Evolutionary conservation across 2,797 vertebrate genomes (phyloP), one percentile per base, ranked within the genome.

Genomic region (Neomorphus geoffroyi): DNA sequence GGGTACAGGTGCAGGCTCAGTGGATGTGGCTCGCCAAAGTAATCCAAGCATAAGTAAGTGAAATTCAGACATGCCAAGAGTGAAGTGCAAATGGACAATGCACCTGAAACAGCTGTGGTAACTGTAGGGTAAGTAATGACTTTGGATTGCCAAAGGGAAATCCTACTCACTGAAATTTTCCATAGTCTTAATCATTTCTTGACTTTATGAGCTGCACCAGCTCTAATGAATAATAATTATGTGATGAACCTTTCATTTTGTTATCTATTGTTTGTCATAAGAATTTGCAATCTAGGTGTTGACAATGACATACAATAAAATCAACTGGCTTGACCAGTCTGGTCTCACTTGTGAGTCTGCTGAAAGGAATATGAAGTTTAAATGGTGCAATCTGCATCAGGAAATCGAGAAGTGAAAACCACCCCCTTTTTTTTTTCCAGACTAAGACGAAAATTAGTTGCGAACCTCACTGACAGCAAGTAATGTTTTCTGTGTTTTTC

Each of bases 401-500:
- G 48, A 96, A 96, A 48, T 89, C 70, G 87, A 85, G 86, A 48
- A 65, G 24, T 3, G 9, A 81, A 84, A 95, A 67, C 9, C 5
- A 4, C 13, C 50, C 21, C 13, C 10, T 12, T 6, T n/a, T 56
- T 46, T 58, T 39, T 26, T 13, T 53, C 30, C 53, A 64, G 57
- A 61, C 82, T 65, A 65, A 88, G 78, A 94, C 3, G n/a, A 90
- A 93, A 94, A 87, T 90, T 92, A 88, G 73, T 96, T 96, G 70
- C 82, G 94, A 96, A 95, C 46, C 65, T 67, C 50, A 79, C 80
- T 95, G 92, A 95, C 94, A 86, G 70, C 91, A 96, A 93, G 92
- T 94, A 96, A 91, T 89, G 69, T 45, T 95, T 92, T 93, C 96
- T 97, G 73, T 89, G 77, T 96, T 96, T 97, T 97, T 96, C 96